These are phyloP conservation scores for Thera obeliscata DNA, from an alignment of 2,888 invertebrate genomes.

Conservation along the genomic window DNA sequence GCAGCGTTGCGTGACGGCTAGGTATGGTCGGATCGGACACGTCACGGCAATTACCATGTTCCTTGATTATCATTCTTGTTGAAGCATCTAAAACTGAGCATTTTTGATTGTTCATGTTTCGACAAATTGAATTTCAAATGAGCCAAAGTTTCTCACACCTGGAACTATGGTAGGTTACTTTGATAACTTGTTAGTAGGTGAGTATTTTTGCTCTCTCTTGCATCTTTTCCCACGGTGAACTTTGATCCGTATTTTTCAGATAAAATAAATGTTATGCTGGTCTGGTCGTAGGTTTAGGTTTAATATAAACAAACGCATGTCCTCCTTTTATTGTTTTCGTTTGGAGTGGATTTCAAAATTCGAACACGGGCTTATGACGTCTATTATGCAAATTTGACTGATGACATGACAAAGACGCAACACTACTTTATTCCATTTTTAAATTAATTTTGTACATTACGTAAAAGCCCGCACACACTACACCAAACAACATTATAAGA, in stretches of 20 bases:
- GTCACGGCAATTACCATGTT: slow-evolving; percentile 73
- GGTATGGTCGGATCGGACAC: slow-evolving; percentile 57
- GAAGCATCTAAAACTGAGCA: slow-evolving; percentile 54
- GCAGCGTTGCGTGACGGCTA: slow-evolving; percentile 73
- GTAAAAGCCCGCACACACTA: background rate
- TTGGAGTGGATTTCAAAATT: slow-evolving; percentile 39
- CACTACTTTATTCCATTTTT: background rate
- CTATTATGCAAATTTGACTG: background rate
- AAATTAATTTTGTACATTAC: background rate
- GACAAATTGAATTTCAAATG: slow-evolving; percentile 36
- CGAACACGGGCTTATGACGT: background rate
- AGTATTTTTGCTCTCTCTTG: slow-evolving; percentile 47
- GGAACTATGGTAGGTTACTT: slow-evolving; percentile 11
- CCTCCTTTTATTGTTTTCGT: slow-evolving; percentile 33
- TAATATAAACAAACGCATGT: slow-evolving; percentile 3
- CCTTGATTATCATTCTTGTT: slow-evolving; percentile 64
- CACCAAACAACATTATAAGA: background rate
- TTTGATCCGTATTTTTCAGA: slow-evolving; percentile 14
- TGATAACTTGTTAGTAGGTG: slow-evolving; percentile 13
- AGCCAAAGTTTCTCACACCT: slow-evolving; percentile 27
- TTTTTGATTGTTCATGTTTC: slow-evolving; percentile 45
- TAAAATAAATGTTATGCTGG: slow-evolving; percentile 8
- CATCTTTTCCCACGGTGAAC: slow-evolving; percentile 27
- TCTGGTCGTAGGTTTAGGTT: slow-evolving; percentile 6
- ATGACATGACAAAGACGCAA: background rate